Base-by-base conservation (phyloP, 2,888 invertebrate genomes). In the Vanessa cardui region DNA sequence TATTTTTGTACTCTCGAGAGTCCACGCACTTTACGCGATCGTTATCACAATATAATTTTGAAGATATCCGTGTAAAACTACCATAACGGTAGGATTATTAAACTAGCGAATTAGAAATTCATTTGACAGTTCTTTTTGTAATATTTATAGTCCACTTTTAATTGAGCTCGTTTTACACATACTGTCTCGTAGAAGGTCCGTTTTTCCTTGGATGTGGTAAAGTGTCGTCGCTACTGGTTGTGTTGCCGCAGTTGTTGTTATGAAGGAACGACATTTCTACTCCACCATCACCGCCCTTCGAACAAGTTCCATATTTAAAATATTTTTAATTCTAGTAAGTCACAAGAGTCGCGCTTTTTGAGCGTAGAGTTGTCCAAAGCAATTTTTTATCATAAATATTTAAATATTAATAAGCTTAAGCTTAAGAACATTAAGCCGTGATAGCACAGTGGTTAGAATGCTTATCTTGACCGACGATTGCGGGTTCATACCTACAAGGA, bases 221-320 rank as follows among this genome's bases (percentile, higher is more conserved):
- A 9, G 88, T 85, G 63, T 89, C 90, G 49, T 91, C 92, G 60
- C 87, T 88, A 71, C 83, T 86, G 0, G 87, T 87, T 58, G 88
- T 85, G 74, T 88, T 78, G 44, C 81, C 81, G 71, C 86, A 87
- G 78, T 95, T 95, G 88, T 95, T 95, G 86, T 95, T 95, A 80
- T 95, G 95, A 76, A 95, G 87, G 85, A 95, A 95, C 60, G 95
- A 95, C 93, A 95, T 95, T 89, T 96, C 95, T 80, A 95, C 95
- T 0, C 89, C 89, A 45, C 86, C 84, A 65, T 92, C 92, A 1
- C 88, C 88, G 60, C 88, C 83, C 90, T 92, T 75, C 3, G 70
- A 72, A 79, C 56, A 76, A 68, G 73, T 71, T n/a, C 62, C 6
- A 33, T 0, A n/a, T n/a, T 33, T 18, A 63, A 60, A 58, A 26